Percentiles rank a stretch among this genome's conserved stretches.
These are phyloP conservation scores for Cetoscarus ocellatus DNA, from an alignment of 2,797 vertebrate species.

Conservation along the genomic window DNA sequence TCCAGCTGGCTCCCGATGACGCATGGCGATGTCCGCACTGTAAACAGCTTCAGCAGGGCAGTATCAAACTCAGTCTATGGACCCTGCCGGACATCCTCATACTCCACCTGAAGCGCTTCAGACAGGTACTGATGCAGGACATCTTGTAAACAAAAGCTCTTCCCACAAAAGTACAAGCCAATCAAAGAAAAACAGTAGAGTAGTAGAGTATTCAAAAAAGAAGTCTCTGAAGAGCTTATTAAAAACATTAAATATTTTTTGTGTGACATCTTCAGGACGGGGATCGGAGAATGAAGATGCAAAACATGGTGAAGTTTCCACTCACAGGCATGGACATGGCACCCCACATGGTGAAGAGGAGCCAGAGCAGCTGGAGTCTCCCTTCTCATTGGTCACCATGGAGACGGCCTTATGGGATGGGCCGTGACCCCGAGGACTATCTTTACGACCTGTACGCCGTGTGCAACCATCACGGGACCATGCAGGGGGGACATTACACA, in stretches of 20 bases:
- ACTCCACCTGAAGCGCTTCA: slow-evolving; percentile 96
- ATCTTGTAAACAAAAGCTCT: not conserved
- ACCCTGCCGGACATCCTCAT: slow-evolving; percentile 98
- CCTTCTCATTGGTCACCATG: slow-evolving; percentile 99
- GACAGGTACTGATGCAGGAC: slow-evolving; percentile 86
- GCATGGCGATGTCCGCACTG: slow-evolving; percentile 99
- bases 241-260: not conserved
- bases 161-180: too few species aligned
- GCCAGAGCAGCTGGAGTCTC: slow-evolving; percentile 99
- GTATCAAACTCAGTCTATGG: slow-evolving; percentile 98
- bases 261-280: slow-evolving; percentile 87
- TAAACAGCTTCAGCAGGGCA: slow-evolving; percentile 98
- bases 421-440: slow-evolving; percentile 97
- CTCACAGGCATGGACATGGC: slow-evolving; percentile 97
- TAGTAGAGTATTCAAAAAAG: too few species aligned
- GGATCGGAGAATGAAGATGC: slow-evolving; percentile 95
- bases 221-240: not conserved
- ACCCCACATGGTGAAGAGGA: slow-evolving; percentile 96
- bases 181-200: too few species aligned
- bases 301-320: slow-evolving; percentile 97
- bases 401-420: slow-evolving; percentile 95
- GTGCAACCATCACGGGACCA: slow-evolving; percentile 98
- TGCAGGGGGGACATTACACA: slow-evolving; percentile 99
- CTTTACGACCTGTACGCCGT: slow-evolving; percentile 98
- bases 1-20: slow-evolving; percentile 95